These are phyloP conservation scores for Notodonta dromedarius DNA, from an alignment of 2,888 invertebrate genomes.

Conservation along the genomic window DNA sequence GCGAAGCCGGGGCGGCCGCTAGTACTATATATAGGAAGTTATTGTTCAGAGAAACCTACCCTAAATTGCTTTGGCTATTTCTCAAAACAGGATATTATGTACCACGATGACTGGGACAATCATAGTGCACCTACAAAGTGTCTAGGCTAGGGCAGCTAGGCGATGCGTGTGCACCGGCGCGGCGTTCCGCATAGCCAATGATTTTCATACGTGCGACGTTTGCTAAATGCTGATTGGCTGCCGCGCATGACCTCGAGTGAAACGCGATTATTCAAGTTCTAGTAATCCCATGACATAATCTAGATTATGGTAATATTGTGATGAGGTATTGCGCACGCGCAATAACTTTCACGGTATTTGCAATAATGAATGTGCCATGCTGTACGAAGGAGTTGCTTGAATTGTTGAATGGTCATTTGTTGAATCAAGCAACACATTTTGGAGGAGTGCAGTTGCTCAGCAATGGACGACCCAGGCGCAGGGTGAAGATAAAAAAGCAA, in stretches of 20 bases:
- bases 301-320: slow-evolving; percentile 56
- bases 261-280: slow-evolving; percentile 73
- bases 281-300: slow-evolving; percentile 82
- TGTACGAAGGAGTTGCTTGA: background rate
- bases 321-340: slow-evolving; percentile 3
- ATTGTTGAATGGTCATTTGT: too few relatives aligned
- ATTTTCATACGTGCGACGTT: slow-evolving; percentile 57
- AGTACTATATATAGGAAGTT: too few relatives aligned
- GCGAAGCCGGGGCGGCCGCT: too few relatives aligned
- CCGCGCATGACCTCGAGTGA: slow-evolving; percentile 63
- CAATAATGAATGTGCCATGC: background rate
- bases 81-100: slow-evolving; percentile 7
- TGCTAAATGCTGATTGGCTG: slow-evolving; percentile 48
- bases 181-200: slow-evolving; percentile 72
- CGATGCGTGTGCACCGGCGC: slow-evolving; percentile 54
- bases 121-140: slow-evolving; percentile 72
- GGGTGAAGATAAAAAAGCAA: too few relatives aligned
- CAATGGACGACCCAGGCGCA: too few relatives aligned
- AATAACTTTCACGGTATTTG: slow-evolving; percentile 1
- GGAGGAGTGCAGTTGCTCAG: too few relatives aligned
- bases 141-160: slow-evolving; percentile 60
- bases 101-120: slow-evolving; percentile 34
- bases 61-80: background rate
- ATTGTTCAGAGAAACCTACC: too few relatives aligned
- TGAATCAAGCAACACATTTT: too few relatives aligned